These are phyloP conservation scores for Limnephilus rhombicus DNA, from an alignment of 2,888 invertebrate genomes.

Conservation along the genomic window DNA sequence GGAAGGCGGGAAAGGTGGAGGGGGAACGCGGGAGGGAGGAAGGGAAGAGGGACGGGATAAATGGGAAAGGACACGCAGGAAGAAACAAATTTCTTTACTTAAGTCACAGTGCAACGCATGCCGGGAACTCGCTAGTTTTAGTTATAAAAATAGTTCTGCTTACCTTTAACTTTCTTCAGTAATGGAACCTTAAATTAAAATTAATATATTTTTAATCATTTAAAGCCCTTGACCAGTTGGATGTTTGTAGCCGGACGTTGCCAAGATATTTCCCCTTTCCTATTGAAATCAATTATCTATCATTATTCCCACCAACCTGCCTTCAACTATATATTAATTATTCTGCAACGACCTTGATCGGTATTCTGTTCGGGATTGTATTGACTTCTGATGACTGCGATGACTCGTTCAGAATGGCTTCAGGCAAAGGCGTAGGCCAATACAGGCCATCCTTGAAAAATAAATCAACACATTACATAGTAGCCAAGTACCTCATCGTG, in stretches of 20 bases:
- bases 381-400: slow-evolving; percentile 42
- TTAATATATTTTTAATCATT: background rate
- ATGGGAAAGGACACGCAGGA: too few species aligned
- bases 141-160: too few species aligned
- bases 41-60: too few species aligned
- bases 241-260: background rate
- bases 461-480: slow-evolving; percentile 5
- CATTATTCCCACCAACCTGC: background rate
- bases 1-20: too few species aligned
- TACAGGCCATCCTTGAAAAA: slow-evolving; percentile 42
- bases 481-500: too few species aligned
- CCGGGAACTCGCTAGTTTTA: too few species aligned
- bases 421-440: slow-evolving; percentile 45
- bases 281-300: background rate
- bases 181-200: too few species aligned
- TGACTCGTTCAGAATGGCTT: slow-evolving; percentile 41
- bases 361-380: background rate
- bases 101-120: too few species aligned
- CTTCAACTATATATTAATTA: background rate
- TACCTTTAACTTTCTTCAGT: too few species aligned
- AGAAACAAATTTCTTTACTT: too few species aligned
- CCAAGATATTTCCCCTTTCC: background rate
- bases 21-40: too few species aligned
- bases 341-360: slow-evolving; percentile 11
- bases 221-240: background rate